These are phyloP conservation scores for Acropternis orthonyx DNA, from an alignment of 2,797 vertebrate species.

Conservation along the genomic window DNA sequence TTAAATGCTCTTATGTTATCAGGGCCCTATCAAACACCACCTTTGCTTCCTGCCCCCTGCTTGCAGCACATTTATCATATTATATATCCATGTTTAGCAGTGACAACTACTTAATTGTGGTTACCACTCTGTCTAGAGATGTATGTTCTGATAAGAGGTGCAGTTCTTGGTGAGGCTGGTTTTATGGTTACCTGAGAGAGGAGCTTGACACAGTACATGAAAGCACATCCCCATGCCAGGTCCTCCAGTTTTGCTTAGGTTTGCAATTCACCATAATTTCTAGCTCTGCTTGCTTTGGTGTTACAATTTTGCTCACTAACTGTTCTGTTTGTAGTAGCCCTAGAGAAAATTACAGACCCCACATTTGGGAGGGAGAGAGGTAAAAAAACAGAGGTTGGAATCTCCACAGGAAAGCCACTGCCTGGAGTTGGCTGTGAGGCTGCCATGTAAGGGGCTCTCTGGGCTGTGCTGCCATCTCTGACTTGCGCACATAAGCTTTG, in stretches of 20 bases:
- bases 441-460: neutral
- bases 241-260: neutral
- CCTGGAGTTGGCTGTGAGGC: neutral
- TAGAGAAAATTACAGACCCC: neutral
- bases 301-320: neutral
- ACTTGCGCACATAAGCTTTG: neutral
- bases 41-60: neutral
- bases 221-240: accelerated
- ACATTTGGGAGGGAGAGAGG: neutral
- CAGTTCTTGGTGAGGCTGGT: neutral
- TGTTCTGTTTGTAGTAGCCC: neutral
- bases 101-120: accelerated
- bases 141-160: neutral
- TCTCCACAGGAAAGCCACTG: neutral
- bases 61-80: neutral
- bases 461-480: neutral
- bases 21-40: neutral
- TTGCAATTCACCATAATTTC: neutral
- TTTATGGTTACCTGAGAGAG: neutral
- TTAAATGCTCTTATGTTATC: accelerated
- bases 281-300: neutral
- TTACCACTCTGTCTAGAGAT: neutral
- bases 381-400: neutral
- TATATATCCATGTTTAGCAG: neutral
- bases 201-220: neutral